Base-by-base conservation (phyloP, 2,113 vertebrate species). In the Menidia beryllina region DNA sequence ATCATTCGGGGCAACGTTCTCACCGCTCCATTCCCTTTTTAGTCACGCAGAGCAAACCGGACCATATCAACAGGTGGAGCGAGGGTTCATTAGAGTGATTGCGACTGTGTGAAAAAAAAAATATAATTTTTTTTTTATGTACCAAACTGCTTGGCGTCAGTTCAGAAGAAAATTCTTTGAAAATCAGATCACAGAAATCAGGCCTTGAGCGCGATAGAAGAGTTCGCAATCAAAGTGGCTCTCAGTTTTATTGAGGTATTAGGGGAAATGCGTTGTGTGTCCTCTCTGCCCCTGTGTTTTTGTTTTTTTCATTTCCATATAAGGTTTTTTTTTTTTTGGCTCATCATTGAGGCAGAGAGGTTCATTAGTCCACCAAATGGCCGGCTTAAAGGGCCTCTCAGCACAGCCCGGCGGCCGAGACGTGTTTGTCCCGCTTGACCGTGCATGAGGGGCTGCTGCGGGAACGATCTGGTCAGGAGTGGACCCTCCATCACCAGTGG, bases 241-340 rank as follows among this genome's bases (percentile, higher is more conserved):
- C 49, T 13, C 51, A 66, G 64, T 84, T 91, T 90, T 86, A 89
- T 77, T 77, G 79, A 77, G 77, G 69, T 78, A 88, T 90, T 89
- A 86, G 77, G 69, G 72, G 71, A 88, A 92, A 90, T 89, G 79
- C 83, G 75, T 63, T 87, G 71, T 83, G 58, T 86, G 86, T 89
- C 76, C 77, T 88, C 79, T 59, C 65, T 78, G 79, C 64, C 81
- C 76, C 59, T 49, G n/a, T n/a, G n/a, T n/a, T 14, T 72, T 34
- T 88, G 77, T 86, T 90, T 90, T 72, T 91, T 88, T 87, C 66
- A 86, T 87, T 89, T 86, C 30, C 69, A 83, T 64, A 39, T 43
- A 45, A 82, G 70, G n/a, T n/a, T n/a, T 17, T 70, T 60, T 55
- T 55, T 51, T 81, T 79, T 65, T 70, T 78, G 79, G 71, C 83